These are phyloP conservation scores for Marisa cornuarietis DNA, from an alignment of 1,140 invertebrate species.

Conservation along the genomic window DNA sequence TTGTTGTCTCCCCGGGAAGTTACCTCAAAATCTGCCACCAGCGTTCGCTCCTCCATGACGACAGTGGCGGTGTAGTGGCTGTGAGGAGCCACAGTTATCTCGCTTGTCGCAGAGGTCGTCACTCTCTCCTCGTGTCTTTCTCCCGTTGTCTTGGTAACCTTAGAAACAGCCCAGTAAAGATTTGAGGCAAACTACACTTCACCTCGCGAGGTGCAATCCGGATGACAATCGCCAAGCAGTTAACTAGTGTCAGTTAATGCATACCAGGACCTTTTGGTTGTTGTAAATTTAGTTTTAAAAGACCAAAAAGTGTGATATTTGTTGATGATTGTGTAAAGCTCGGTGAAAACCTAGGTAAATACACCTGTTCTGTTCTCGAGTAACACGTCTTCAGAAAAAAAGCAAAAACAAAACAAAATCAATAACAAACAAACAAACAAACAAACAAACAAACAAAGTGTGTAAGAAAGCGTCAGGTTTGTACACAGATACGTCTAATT, in stretches of 20 bases:
- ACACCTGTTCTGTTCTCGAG: too few relatives aligned
- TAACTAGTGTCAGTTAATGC: too few relatives aligned
- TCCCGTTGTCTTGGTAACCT: slow-evolving; percentile 28
- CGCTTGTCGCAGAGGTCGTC: slow-evolving; percentile 33
- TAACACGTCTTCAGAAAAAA: too few relatives aligned
- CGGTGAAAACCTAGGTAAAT: background rate
- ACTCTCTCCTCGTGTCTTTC: slow-evolving; percentile 35
- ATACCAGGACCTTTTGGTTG: too few relatives aligned
- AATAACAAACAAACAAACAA: background rate
- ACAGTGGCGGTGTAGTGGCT: slow-evolving; percentile 18
- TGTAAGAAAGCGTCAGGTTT: background rate
- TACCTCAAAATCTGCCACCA: slow-evolving; percentile 8
- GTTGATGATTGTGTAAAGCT: background rate
- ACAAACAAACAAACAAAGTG: background rate
- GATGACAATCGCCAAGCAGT: too few relatives aligned
- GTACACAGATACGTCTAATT: too few relatives aligned
- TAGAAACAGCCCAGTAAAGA: background rate
- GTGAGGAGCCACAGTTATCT: slow-evolving; percentile 21
- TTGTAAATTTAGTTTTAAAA: background rate
- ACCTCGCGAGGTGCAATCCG: too few relatives aligned
- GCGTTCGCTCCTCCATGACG: slow-evolving; percentile 5
- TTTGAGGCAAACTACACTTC: too few relatives aligned
- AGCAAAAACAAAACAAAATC: background rate
- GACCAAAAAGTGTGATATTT: background rate
- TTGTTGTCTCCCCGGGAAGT: too few relatives aligned